These are phyloP conservation scores for Trididemnum miniatum DNA, from an alignment of 23 tunicate species.

Conservation along the genomic window DNA sequence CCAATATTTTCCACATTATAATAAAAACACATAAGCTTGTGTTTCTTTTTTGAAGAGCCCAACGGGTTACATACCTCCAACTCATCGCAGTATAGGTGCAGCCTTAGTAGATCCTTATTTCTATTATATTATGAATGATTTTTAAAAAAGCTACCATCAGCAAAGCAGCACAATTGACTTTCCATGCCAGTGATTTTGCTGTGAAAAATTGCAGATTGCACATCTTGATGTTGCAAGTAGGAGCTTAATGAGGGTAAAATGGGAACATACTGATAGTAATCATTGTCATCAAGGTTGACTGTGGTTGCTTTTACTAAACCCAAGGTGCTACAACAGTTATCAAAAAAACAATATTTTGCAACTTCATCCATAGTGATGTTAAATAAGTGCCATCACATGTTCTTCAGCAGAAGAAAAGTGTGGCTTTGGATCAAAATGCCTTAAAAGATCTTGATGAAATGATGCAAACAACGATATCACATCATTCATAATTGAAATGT, in stretches of 20 bases:
- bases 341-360: slow-evolving; percentile 7
- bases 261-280: slow-evolving; percentile 35
- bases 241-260: not conserved
- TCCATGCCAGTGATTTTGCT: no score
- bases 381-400: not conserved
- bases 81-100: slow-evolving; percentile 42
- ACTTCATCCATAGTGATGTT: not conserved
- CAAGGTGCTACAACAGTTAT: slow-evolving; percentile 2
- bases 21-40: no score
- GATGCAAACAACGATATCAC: slow-evolving; percentile 2
- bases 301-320: slow-evolving; percentile 21
- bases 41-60: slow-evolving; percentile 29
- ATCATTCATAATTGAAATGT: slow-evolving; percentile 35
- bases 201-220: not conserved
- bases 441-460: not conserved
- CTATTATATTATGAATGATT: slow-evolving; percentile 13
- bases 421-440: slow-evolving; percentile 1
- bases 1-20: no score
- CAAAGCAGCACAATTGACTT: no score
- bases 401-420: not conserved
- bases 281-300: not conserved
- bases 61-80: slow-evolving; percentile 42
- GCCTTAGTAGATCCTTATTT: not conserved
- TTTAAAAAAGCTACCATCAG: slow-evolving; percentile 24
- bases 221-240: slow-evolving; percentile 14